Base-by-base conservation (phyloP, 2,797 vertebrate genomes). In the Allobates femoralis region DNA sequence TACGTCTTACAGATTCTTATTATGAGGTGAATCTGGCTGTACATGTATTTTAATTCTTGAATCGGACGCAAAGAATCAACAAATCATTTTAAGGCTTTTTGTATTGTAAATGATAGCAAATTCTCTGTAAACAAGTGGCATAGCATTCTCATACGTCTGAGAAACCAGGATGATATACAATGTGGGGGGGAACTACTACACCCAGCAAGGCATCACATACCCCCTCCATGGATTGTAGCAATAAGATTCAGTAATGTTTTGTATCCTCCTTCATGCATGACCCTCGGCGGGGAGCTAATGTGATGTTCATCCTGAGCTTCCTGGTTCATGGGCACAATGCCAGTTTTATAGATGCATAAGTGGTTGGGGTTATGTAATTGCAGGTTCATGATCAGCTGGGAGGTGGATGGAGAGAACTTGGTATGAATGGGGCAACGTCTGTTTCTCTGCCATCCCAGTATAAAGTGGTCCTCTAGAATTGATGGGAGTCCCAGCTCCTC, bases 1-100 rank as follows among this genome's bases (percentile, higher is more conserved):
- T 51, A 79, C 53, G 73, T 84, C 79, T 84, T 84, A 78, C 86
- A 87, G 64, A 62, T 74, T 83, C 51, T 67, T 53, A 14, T n/a
- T 75, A 77, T 15, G 66, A 79, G 56, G 41, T 66, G 81, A 87
- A 79, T 23, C 86, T 74, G 66, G 46, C 66, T 73, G 32, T 60
- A 28, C 0, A 32, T 26, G 64, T 41, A 7, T 46, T 46, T 46
- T 46, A 1, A 26, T 30, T 75, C 71, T 71, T 60, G 26, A 41
- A 83, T 50, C 50, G 18, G 41, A 23, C 28, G 41, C 32, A 28
- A 55, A 73, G 41, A 79, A 73, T 28, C 86, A 73, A 77, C 46
- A 50, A 64, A 58, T 51, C 32, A 46, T 23, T 28, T 79, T 87
- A 79, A 87, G 76, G 86, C 75, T 79, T 77, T 74, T 74, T 37